Percentiles rank a stretch among this genome's conserved stretches.
Conservation (phyloP, 35 echinoderm and acorn worm species). For the Diadema setosum region DNA sequence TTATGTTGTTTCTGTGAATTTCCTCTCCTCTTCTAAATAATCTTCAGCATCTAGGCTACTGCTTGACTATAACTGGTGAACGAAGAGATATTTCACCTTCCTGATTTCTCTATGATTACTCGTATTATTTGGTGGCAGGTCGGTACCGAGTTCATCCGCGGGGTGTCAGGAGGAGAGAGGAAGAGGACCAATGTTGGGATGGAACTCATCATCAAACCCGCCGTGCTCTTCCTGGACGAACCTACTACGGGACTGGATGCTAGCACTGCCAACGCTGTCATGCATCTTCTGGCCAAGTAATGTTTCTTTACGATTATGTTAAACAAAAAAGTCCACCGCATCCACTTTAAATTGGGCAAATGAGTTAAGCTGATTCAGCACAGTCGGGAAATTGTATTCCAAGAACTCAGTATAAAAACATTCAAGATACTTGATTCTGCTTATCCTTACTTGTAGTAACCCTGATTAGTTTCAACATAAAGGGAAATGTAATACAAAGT, state of each 20-base stretch:
- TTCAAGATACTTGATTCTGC: too few species aligned
- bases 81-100: neutral
- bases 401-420: too few species aligned
- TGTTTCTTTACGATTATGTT: too few species aligned
- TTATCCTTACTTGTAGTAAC: too few species aligned
- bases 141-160: conserved; percentile 82
- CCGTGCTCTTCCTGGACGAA: conserved; percentile 84
- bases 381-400: too few species aligned
- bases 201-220: conserved; percentile 86
- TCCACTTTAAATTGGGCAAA: too few species aligned
- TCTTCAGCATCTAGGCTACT: neutral
- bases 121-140: conserved; percentile 9
- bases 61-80: neutral
- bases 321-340: too few species aligned
- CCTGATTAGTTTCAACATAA: too few species aligned
- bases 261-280: conserved; percentile 88
- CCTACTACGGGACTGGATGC: conserved; percentile 88
- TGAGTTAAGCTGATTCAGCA: too few species aligned
- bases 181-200: conserved; percentile 91
- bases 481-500: too few species aligned
- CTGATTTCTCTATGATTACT: neutral
- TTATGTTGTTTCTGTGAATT: too few species aligned
- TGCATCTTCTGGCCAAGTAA: conserved; percentile 76
- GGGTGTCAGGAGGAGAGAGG: conserved; percentile 86
- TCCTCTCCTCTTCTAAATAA: neutral